Conservation (phyloP, 2,797 vertebrate genomes). For the Microcaecilia unicolor region DNA sequence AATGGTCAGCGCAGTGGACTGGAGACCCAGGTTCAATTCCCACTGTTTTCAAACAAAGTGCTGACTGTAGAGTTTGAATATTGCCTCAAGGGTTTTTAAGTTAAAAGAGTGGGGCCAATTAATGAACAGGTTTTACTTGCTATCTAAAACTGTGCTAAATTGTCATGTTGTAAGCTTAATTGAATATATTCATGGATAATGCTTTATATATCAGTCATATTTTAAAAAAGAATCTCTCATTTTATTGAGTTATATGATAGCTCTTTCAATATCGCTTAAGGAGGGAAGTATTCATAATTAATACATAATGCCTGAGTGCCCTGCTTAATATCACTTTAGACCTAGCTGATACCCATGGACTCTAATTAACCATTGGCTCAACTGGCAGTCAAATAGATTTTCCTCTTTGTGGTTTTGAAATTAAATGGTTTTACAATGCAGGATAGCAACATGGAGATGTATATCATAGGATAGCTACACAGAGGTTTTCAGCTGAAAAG, state of each 20-base stretch:
- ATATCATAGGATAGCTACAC: too few species aligned
- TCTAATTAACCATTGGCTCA: conserved; percentile 44
- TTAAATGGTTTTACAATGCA: too few species aligned
- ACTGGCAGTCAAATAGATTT: conserved; percentile 15
- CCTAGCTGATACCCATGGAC: conserved; percentile 43
- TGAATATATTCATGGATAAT: conserved; percentile 57
- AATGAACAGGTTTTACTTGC: conserved; percentile 62
- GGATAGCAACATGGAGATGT: too few species aligned
- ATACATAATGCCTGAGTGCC: conserved; percentile 50
- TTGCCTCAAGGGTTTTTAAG: too few species aligned
- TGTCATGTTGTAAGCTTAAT: conserved; percentile 64
- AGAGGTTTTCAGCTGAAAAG: too few species aligned
- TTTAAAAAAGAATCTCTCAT: conserved; percentile 25
- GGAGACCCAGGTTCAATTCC: too few species aligned
- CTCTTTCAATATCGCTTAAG: conserved; percentile 59
- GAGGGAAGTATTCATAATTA: conserved; percentile 55
- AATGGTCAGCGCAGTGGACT: too few species aligned
- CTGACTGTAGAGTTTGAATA: too few species aligned
- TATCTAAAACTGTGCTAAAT: conserved; percentile 59
- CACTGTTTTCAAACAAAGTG: too few species aligned
- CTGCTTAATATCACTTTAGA: conserved; percentile 58
- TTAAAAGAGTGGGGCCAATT: too few species aligned
- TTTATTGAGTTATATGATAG: conserved; percentile 51
- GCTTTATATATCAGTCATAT: conserved; percentile 54
- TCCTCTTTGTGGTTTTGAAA: too few species aligned